Evolutionary conservation across 2,888 invertebrate species (phyloP), one percentile per base, ranked within the genome.

Genomic region (Leptinotarsa juncta): DNA sequence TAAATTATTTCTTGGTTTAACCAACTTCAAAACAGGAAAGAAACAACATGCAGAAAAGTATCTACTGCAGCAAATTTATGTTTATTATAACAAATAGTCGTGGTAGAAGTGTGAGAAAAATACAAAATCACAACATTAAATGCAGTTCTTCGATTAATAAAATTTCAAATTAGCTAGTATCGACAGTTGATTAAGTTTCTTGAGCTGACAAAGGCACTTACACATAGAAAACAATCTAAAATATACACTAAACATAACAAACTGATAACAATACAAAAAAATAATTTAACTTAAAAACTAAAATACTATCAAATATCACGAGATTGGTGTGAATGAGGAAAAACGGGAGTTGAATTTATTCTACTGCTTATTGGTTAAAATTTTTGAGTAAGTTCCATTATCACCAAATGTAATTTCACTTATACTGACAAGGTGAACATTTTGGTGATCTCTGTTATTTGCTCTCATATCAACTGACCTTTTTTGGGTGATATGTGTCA

Each of bases 41-140:
- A 42, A 42, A 42, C 42, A 42, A 10, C 42, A 10, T 1, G 7
- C 26, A 4, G 26, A 62, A 62, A 62, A 16, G 32, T 16, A 62
- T 3, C 26, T n/a, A 32, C 26, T 62, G 5, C 15, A 62, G 16
- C 10, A 42, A 14, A 12, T 32, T 32, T n/a, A 62, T n/a, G 16
- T 62, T 62, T 62, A 62, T 32, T 62, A 62, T 62, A n/a, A 62
- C 2, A 62, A 62, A 62, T 62, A 62, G 7, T 62, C 42, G n/a
- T 32, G n/a, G 15, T 32, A 62, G n/a, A n/a, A 62, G 57, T n/a
- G 4, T 42, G 14, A 32, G 32, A 32, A 26, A 32, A 62, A n/a
- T 62, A 32, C 62, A 26, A 62, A 32, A 62, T 26, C 42, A 42
- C 7, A 62, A n/a, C 32, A 42, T 18, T 5, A 32, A 62, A 62